A percentile compares a stretch with the other conserved stretches of the same genome.
phyloP scores from a whole-genome alignment of 2,888 invertebrate genomes.

The Meteorus colon region DNA sequence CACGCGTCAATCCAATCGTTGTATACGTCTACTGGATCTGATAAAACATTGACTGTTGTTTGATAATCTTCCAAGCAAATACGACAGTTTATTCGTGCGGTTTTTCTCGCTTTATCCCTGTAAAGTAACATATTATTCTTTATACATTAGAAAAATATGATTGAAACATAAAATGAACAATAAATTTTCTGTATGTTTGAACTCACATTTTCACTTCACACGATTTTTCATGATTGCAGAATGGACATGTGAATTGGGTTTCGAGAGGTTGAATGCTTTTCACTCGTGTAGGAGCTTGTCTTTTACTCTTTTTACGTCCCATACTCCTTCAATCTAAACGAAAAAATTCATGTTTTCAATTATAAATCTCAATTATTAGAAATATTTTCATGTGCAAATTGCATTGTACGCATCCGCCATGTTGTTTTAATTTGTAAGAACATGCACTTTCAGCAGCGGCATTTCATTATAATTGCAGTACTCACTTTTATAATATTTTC shows the following conservation, averaged over 20 bases:
- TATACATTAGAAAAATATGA: neutral
- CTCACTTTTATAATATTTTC: neutral
- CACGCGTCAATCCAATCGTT: slow-evolving; percentile 99
- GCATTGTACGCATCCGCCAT: slow-evolving; percentile 16
- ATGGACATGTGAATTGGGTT: slow-evolving; percentile 96
- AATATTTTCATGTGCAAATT: neutral
- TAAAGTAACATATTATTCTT: slow-evolving; percentile 59
- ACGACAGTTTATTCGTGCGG: slow-evolving; percentile 92
- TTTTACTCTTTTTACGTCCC: slow-evolving; percentile 96
- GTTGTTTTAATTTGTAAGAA: neutral
- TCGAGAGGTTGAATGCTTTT: slow-evolving; percentile 94
- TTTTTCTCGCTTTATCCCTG: slow-evolving; percentile 95
- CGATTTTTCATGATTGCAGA: slow-evolving; percentile 98
- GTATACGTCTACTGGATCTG: slow-evolving; percentile 97
- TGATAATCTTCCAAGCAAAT: slow-evolving; percentile 97
- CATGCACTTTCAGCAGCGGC: no score
- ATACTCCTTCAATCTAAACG: slow-evolving; percentile 73
- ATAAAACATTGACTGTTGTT: slow-evolving; percentile 93
- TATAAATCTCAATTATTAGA: neutral
- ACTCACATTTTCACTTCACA: slow-evolving; percentile 98
- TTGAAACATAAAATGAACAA: neutral
- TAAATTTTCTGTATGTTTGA: neutral
- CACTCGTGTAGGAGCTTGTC: slow-evolving; percentile 92
- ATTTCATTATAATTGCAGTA: neutral
- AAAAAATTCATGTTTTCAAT: neutral